Percentiles rank a stretch among this genome's conserved stretches.
phyloP scores from a whole-genome alignment of 2,888 invertebrate species.

The Stenchaetothrips biformis region DNA sequence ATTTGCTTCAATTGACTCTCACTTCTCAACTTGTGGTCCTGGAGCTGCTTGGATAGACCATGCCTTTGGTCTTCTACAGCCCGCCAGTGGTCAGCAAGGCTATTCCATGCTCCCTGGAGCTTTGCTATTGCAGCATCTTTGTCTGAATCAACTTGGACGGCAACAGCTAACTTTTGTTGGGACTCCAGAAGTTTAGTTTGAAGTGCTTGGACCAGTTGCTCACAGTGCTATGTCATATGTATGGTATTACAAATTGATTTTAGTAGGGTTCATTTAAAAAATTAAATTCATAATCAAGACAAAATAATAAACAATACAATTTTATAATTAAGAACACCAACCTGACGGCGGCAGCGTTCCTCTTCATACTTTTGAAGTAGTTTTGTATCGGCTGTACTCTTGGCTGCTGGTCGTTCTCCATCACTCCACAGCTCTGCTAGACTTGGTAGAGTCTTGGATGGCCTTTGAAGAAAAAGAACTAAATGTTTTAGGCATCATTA shows the following conservation, averaged over 20 bases:
- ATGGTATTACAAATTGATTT: slow-evolving; percentile 13
- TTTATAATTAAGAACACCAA: slow-evolving; percentile 44
- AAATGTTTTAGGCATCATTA: no score
- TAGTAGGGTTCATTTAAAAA: neutral
- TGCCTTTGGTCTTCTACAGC: slow-evolving; percentile 40
- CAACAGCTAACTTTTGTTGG: slow-evolving; percentile 74
- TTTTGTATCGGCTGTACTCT: slow-evolving; percentile 41
- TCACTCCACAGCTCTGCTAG: slow-evolving; percentile 63
- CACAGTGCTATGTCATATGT: slow-evolving; percentile 59
- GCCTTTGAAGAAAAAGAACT: slow-evolving; percentile 36
- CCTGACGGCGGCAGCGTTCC: slow-evolving; percentile 70
- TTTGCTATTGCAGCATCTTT: slow-evolving; percentile 66
- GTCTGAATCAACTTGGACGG: slow-evolving; percentile 67
- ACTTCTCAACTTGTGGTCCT: slow-evolving; percentile 26
- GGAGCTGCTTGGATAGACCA: slow-evolving; percentile 37
- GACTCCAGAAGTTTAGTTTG: slow-evolving; percentile 69
- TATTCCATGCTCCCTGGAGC: slow-evolving; percentile 60
- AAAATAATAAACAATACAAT: slow-evolving; percentile 33
- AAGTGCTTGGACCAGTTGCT: slow-evolving; percentile 66
- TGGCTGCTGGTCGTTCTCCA: slow-evolving; percentile 40
- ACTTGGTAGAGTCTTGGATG: slow-evolving; percentile 47
- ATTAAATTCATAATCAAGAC: slow-evolving; percentile 22
- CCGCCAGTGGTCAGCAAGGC: slow-evolving; percentile 46
- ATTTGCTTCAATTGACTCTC: neutral
- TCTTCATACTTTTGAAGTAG: slow-evolving; percentile 58